Base-by-base conservation (phyloP, 2,797 vertebrate genomes). In the Sebastes flavidus region DNA sequence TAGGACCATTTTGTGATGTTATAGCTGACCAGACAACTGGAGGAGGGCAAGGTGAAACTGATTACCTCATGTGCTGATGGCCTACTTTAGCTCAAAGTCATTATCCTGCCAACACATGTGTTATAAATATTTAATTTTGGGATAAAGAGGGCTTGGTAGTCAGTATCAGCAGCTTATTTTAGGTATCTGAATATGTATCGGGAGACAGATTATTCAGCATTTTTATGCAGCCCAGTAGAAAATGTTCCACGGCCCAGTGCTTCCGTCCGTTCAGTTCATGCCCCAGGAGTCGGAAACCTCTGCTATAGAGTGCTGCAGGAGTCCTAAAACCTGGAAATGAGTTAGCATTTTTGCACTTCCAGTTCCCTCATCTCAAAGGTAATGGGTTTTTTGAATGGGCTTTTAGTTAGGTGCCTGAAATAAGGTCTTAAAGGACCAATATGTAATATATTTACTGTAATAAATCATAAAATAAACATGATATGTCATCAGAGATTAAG, bases 61-160 rank as follows among this genome's bases (percentile, higher is more conserved):
- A 72, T 42, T 12, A 54, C 2, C 13, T 72, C 46, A 13, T 56
- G 55, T 9, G 27, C 55, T 22, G 32, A 61, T 34, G 61, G 75
- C 72, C 77, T 68, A 65, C 54, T 68, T 75, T 14, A 27, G 46
- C n/a, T 58, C 29, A 67, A 71, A 76, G 20, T 68, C 29, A 63
- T 63, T 52, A 27, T 36, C 20, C 59, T 63, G 34, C 67, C 6
- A 72, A 60, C 20, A 38, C 7, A 14, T 1, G 38, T 18, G 2
- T 18, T 24, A 12, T 7, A 29, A 3, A 56, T 36, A 55, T 72
- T 54, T 58, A 24, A 62, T 61, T 52, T 30, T 2, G 52, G 32
- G 12, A 55, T 60, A 25, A 59, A 20, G 42, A 22, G 3, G 3
- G 56, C 14, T n/a, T 20, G 2, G 25, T 22, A 10, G 4, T 5